A percentile compares a stretch with the other conserved stretches of the same genome.
Conservation (phyloP, 2,113 vertebrate species). For the Leptodactylus fuscus region DNA sequence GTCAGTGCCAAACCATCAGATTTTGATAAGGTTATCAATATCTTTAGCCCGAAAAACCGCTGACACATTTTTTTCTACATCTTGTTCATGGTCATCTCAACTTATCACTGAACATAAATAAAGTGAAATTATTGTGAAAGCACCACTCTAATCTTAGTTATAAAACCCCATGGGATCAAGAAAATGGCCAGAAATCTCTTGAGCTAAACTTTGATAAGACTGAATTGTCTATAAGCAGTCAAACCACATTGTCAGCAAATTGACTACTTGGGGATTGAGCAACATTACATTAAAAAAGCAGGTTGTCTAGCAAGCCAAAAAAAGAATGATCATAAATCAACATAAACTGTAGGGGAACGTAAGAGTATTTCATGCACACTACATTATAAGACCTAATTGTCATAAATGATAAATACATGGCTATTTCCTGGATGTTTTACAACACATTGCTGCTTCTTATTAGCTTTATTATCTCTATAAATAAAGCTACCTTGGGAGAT, state of each 20-base stretch:
- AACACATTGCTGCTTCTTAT: conserved; percentile 20
- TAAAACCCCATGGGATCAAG: not conserved
- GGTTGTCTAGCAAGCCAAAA: not conserved
- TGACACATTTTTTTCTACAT: too few species aligned
- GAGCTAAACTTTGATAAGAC: not conserved
- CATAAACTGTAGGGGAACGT: not conserved
- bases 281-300: not conserved
- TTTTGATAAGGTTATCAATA: too few species aligned
- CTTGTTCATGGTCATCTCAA: not conserved
- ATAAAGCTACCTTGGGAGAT: not conserved
- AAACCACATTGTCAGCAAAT: not conserved
- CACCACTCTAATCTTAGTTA: not conserved
- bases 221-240: not conserved
- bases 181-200: not conserved
- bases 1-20: too few species aligned
- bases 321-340: not conserved
- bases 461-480: conserved; percentile 14
- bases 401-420: conserved; percentile 10
- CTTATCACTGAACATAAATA: not conserved
- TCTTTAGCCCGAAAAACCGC: too few species aligned
- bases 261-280: not conserved
- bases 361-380: not conserved
- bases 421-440: not conserved
- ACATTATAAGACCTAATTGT: not conserved
- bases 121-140: too few species aligned